Percentiles rank a stretch among this genome's conserved stretches.
These are phyloP conservation scores for Anas bernieri DNA, from an alignment of 2,797 vertebrate genomes.

Conservation along the genomic window DNA sequence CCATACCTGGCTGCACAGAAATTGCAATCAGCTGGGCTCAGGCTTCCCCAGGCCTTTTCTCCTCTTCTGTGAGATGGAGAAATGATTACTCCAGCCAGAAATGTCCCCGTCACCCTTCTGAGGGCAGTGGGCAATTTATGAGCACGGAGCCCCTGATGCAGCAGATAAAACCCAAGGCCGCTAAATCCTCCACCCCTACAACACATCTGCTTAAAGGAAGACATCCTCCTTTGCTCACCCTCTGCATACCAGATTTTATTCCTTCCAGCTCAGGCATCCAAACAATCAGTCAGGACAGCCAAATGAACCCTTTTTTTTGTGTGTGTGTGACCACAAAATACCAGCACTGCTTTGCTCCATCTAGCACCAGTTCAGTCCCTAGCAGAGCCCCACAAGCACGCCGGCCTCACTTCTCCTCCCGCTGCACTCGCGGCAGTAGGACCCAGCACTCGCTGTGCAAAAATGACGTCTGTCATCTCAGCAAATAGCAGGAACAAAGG, in stretches of 20 bases:
- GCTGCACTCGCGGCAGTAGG: not conserved
- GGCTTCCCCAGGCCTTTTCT: not conserved
- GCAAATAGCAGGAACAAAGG: not conserved
- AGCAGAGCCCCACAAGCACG: not conserved
- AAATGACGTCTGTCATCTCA: not conserved
- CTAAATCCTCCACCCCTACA: not conserved
- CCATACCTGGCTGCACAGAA: not conserved
- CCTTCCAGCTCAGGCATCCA: not conserved
- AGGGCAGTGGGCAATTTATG: not conserved
- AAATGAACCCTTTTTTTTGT: no score
- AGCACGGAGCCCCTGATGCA: not conserved
- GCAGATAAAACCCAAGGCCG: not conserved
- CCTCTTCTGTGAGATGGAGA: not conserved
- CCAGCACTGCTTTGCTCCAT: not conserved
- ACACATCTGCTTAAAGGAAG: not conserved
- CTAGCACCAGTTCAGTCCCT: not conserved
- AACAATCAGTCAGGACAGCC: not conserved
- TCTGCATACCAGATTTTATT: not conserved
- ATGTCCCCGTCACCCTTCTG: not conserved
- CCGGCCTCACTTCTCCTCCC: not conserved
- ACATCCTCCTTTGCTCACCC: not conserved
- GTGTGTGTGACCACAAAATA: not conserved
- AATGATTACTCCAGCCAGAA: not conserved
- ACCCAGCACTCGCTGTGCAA: accelerated
- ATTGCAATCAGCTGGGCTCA: not conserved